Conservation (phyloP, 1,140 invertebrate species). For the Pentalonia nigronervosa region DNA sequence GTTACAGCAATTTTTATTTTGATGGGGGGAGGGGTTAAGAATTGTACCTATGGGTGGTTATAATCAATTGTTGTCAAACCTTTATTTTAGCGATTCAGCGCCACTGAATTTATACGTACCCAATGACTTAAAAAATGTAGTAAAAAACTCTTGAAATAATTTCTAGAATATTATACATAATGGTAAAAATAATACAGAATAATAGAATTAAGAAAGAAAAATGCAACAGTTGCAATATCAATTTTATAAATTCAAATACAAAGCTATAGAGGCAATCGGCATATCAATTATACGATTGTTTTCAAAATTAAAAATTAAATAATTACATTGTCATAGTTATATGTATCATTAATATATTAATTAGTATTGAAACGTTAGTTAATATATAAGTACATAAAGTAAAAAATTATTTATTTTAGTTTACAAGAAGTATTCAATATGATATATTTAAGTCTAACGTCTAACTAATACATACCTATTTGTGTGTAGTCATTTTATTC, state of each 20-base stretch:
- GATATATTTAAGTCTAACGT: not conserved
- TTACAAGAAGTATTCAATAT: not conserved
- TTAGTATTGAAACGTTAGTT: not conserved
- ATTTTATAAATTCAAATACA: not conserved
- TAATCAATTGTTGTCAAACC: no score
- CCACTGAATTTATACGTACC: not conserved
- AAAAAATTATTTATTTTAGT: not conserved
- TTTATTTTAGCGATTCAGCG: no score
- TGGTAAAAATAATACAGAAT: not conserved
- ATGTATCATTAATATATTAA: not conserved
- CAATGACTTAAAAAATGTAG: not conserved
- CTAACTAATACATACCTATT: not conserved
- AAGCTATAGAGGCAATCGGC: not conserved
- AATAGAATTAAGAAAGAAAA: not conserved
- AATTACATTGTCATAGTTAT: not conserved
- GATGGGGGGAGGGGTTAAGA: no score
- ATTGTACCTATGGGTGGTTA: no score
- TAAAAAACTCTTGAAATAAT: not conserved
- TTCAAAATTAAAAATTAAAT: not conserved
- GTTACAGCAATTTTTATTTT: no score
- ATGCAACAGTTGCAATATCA: not conserved
- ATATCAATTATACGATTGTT: not conserved
- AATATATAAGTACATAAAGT: not conserved
- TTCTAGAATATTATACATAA: not conserved
- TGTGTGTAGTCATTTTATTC: not conserved